phyloP scores from a whole-genome alignment of 2,797 vertebrate genomes.

The Urocyon cinereoargenteus region DNA sequence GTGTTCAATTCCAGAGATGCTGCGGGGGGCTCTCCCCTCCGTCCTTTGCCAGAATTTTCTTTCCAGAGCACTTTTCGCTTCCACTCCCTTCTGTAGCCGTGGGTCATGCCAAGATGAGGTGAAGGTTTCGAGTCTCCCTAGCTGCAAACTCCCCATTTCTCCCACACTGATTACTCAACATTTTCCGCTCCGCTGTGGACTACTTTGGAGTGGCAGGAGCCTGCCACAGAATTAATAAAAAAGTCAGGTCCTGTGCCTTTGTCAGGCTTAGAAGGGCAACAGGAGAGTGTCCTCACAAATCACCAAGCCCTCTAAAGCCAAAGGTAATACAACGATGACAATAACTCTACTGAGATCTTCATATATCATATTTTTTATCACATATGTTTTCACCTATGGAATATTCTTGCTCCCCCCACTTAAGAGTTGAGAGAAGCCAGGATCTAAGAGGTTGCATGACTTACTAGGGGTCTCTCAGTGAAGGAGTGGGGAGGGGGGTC shows the following conservation, averaged over 20 bases:
- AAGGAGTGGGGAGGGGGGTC: neutral
- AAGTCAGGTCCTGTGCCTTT: neutral
- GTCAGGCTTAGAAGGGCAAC: neutral
- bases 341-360: neutral
- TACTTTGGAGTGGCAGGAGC: neutral
- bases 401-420: neutral
- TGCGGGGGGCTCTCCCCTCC: constrained; percentile 35
- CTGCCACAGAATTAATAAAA: neutral
- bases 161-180: fast-evolving
- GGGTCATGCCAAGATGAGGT: neutral
- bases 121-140: neutral
- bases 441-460: neutral
- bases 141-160: neutral
- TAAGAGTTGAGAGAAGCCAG: neutral
- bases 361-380: neutral
- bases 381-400: neutral
- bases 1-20: constrained; percentile 57
- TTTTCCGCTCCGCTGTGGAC: neutral
- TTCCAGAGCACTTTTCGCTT: neutral
- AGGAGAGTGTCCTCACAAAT: neutral
- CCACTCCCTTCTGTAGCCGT: neutral
- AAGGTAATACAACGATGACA: neutral
- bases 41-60: constrained; percentile 55
- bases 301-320: neutral
- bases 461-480: neutral